These are phyloP conservation scores for Pseudotriccus pelzelni DNA, from an alignment of 2,797 vertebrate species.

Conservation along the genomic window DNA sequence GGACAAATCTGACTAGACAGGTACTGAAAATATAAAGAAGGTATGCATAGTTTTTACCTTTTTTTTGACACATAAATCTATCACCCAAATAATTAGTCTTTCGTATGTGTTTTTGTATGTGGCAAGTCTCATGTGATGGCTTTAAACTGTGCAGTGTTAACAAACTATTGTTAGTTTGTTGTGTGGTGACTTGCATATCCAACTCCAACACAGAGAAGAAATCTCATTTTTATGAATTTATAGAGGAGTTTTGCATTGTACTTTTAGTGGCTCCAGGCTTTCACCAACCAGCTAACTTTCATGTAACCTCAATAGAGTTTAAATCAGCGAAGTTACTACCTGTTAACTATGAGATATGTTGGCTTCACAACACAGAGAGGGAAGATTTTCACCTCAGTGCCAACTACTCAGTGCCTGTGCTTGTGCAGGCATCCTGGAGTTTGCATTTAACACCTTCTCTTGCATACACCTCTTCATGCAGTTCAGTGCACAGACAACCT, in stretches of 20 bases:
- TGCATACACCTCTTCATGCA: neutral
- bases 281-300: neutral
- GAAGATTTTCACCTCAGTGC: neutral
- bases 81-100: neutral
- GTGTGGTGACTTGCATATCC: neutral
- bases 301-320: neutral
- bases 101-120: neutral
- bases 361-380: neutral
- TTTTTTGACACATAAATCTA: neutral
- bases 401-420: neutral
- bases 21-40: neutral
- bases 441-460: neutral
- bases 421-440: neutral
- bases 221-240: neutral
- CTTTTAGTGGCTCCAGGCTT: neutral
- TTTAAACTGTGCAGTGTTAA: neutral
- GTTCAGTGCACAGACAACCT: neutral
- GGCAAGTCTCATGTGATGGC: neutral
- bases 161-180: neutral
- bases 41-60: neutral
- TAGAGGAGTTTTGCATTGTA: neutral
- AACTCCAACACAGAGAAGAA: neutral
- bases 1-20: neutral
- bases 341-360: neutral
- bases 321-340: neutral